Evolutionary conservation across 2,797 vertebrate genomes (phyloP), one percentile per base, ranked within the genome.

Genomic region (Acrocephalus scirpaceus): DNA sequence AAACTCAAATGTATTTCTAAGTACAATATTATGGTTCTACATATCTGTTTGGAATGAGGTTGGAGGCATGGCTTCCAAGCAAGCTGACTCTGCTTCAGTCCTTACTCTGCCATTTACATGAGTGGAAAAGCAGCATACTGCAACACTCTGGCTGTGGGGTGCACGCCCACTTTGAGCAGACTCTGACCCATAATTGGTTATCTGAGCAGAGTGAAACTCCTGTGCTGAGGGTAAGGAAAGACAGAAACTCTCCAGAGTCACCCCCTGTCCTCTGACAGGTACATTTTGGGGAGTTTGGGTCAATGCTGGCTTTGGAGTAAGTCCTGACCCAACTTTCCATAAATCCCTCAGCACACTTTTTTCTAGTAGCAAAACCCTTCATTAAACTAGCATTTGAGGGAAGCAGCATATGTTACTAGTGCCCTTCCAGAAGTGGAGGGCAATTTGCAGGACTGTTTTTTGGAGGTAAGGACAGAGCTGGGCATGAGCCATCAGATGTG

Each of bases 1-100:
- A 96, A 95, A 91, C 61, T 72, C 86, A 69, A 40, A 83, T 85
- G 10, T 83, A 40, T 87, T 96, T 90, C 91, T 81, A 90, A 92
- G 44, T 60, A 83, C 79, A 94, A 74, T 88, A 90, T 86, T 95
- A 76, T 89, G 86, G 38, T 65, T 97, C 74, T 64, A 18, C 44
- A 29, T 75, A 65, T 91, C 60, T 92, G 60, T 75, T 90, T 85
- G 80, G 71, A 87, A 82, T 23, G 40, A 93, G 40, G 60, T 74
- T 0, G 3, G 30, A 70, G 70, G 34, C 66, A 90, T 0, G 0
- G 44, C 57, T 92, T 90, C 71, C 83, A 90, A 61, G 26, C 1
- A 4, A 76, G 23, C 17, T 76, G 51, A 13, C 38, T 56, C 40
- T 38, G 32, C 11, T 70, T 70, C 42, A 17, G 45, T 88, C 83